phyloP scores from a whole-genome alignment of 2,888 invertebrate species.

The Argyresthia albistria region DNA sequence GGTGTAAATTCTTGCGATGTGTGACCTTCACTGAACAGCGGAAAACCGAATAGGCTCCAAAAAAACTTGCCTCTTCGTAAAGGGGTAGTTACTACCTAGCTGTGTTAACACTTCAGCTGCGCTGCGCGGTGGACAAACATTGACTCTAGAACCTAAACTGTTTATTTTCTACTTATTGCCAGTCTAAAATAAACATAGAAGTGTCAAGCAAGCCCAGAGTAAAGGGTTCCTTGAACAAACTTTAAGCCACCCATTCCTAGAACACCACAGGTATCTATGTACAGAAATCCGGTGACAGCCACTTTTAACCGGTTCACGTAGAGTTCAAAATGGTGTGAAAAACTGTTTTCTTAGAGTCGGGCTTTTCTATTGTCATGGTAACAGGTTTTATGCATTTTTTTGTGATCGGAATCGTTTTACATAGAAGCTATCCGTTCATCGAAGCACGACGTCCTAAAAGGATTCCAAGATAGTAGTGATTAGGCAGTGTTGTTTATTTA shows the following conservation, averaged over 20 bases:
- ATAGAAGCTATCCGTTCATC: conserved; percentile 30
- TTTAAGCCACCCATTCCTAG: neutral
- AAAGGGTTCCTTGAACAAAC: neutral
- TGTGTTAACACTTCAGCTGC: neutral
- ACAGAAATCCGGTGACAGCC: neutral
- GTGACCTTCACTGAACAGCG: too few relatives aligned
- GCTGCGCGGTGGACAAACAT: conserved; percentile 6
- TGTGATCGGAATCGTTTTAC: conserved; percentile 35
- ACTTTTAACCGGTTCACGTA: neutral
- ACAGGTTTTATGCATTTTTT: conserved; percentile 18
- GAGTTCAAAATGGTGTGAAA: neutral
- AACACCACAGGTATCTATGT: neutral
- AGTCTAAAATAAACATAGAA: conserved; percentile 11
- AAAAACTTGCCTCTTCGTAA: too few relatives aligned
- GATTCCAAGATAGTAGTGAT: conserved; percentile 30
- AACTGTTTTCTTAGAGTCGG: neutral
- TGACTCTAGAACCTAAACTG: conserved; percentile 14
- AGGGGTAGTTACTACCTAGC: too few relatives aligned
- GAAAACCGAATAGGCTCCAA: too few relatives aligned
- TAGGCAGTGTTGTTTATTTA: neutral
- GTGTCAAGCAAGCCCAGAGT: neutral
- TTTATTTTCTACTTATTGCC: conserved; percentile 17
- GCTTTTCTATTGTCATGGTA: neutral
- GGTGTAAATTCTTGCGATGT: too few relatives aligned
- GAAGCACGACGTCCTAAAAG: conserved; percentile 40